Base-by-base conservation (phyloP, 2,113 vertebrate species). In the Galbula dea region DNA sequence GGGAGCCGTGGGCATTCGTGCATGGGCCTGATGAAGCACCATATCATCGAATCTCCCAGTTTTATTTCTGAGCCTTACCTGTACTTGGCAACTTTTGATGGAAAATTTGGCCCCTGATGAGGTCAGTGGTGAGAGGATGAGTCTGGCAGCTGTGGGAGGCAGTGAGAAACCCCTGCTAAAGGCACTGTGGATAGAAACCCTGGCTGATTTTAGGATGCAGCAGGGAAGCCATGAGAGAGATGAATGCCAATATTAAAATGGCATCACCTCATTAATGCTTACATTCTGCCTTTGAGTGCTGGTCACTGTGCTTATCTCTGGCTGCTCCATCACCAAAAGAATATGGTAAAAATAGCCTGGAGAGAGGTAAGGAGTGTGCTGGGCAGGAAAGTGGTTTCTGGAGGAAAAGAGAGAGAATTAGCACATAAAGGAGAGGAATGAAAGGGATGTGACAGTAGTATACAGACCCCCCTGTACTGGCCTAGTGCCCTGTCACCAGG, bases 391-490 rank as follows among this genome's bases (percentile, higher is more conserved):
- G 61, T 51, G 61, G 63, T 66, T 91, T 67, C 76, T 74, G 63
- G 15, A 55, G 63, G 71, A 81, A 92, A 81, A 68, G 20, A 78
- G 29, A 62, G 49, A 77, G 39, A 65, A 46, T 71, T 46, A 78
- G n/a, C 0, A 0, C 34, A 57, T 77, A 75, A 68, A 74, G 22
- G 12, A 65, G 21, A 36, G 37, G 63, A 89, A 43, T 7, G 12
- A 68, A 46, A 67, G 54, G 37, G 54, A 34, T 48, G 15, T 20
- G 66, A 65, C 59, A 55, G 39, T 0, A 1, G 9, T 29, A 57
- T 0, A 0, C 26, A 59, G 32, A 9, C n/a, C 17, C 43, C 36
- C 17, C 10, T 1, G 2, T 18, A 41, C 11, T 5, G 11, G 36
- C 37, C 55, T 7, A 7, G 27, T 11, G 5, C 19, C n/a, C 73